Evolutionary conservation across 2,113 vertebrate genomes (phyloP), one percentile per base, ranked within the genome.

Genomic region (Hippopotamus amphibius): DNA sequence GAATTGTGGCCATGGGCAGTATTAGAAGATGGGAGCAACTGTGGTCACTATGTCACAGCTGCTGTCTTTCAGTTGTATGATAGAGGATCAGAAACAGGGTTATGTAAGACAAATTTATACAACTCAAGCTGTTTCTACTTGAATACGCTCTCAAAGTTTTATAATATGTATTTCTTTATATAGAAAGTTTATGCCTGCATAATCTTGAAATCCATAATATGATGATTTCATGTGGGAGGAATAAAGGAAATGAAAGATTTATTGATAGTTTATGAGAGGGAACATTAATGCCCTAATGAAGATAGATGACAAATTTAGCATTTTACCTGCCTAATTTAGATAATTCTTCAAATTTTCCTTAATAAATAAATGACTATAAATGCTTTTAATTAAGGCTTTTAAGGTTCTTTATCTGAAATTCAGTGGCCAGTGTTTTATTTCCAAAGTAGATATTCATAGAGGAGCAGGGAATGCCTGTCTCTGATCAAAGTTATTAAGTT

Each of bases 401-500:
- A 69, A 68, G 0, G n/a, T 74, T 96, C 12, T 84, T 81, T 24
- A 79, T 50, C 50, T 0, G 3, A 96, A 90, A 81, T 86, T 41
- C 77, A 65, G 13, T 65, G 81, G 17, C 8, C 53, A 76, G 15
- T 50, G 79, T 85, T 94, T 96, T 80, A 91, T 4, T 77, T 97
- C 72, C 15, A 79, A 41, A 68, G 22, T 74, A 72, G 33, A 19
- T 41, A 90, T 28, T 93, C 71, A 41, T 85, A 43, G 84, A 79
- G 69, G 68, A 95, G 30, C 69, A 88, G 37, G 83, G 26, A 94
- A 2, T 91, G 80, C 82, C 50, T 10, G 71, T 28, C 53, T 92
- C 50, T 88, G 93, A 80, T 48, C 41, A 97, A 93, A 90, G 66
- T 97, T 97, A 65, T 0, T 9, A 41, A 46, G 15, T 97, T 95